phyloP scores from a whole-genome alignment of 2,888 invertebrate genomes.

The Amphiduros pacificus region DNA sequence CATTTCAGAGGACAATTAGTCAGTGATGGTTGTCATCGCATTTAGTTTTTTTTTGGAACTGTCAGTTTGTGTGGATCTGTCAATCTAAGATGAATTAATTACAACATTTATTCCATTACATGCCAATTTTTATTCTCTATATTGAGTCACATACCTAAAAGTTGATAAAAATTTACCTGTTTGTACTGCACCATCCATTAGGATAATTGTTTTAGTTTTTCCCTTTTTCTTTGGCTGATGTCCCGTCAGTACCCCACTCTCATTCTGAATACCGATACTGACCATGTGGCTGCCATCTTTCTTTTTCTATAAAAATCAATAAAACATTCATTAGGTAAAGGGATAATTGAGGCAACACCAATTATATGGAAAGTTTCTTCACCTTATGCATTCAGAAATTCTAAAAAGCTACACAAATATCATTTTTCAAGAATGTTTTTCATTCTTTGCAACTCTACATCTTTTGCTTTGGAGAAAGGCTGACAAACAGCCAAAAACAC shows the following conservation, averaged over 20 bases:
- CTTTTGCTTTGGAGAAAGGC: too few relatives aligned
- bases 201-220: constrained; percentile 32
- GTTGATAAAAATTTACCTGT: constrained; percentile 29
- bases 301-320: constrained; percentile 1
- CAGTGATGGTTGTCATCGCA: too few relatives aligned
- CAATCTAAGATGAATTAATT: too few relatives aligned
- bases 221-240: constrained; percentile 10
- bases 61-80: too few relatives aligned
- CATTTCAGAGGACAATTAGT: too few relatives aligned
- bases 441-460: too few relatives aligned
- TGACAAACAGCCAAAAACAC: too few relatives aligned
- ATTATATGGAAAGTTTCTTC: not conserved
- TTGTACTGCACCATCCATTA: constrained; percentile 35
- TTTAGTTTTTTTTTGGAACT: too few relatives aligned
- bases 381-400: too few relatives aligned
- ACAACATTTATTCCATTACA: not conserved
- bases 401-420: too few relatives aligned
- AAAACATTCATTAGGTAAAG: not conserved
- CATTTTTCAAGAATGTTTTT: too few relatives aligned
- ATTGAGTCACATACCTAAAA: not conserved
- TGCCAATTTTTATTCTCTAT: not conserved
- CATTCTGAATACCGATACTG: constrained; percentile 33
- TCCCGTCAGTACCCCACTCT: constrained; percentile 12
- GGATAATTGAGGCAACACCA: not conserved
- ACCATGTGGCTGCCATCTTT: constrained; percentile 17